phyloP scores from a whole-genome alignment of 2,888 invertebrate genomes.

The Morpho deidamia region DNA sequence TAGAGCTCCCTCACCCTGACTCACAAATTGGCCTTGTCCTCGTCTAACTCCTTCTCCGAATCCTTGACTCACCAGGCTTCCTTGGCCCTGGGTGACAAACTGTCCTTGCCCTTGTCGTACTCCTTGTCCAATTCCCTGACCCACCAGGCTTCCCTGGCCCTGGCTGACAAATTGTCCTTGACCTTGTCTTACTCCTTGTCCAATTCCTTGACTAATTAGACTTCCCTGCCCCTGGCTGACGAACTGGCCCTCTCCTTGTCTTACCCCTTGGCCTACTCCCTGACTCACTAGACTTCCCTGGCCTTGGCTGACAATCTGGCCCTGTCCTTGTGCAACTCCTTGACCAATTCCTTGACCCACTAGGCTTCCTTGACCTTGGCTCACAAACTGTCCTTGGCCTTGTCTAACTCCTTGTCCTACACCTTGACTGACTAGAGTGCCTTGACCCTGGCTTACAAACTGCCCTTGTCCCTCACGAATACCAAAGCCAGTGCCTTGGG shows the following conservation, averaged over 20 bases:
- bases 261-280: constrained; percentile 24
- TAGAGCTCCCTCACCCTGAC: constrained; percentile 28
- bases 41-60: constrained; percentile 25
- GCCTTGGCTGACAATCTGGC: constrained; percentile 24
- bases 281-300: constrained; percentile 19
- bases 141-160: constrained; percentile 20
- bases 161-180: constrained; percentile 24
- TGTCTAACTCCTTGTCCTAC: too few species aligned
- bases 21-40: constrained; percentile 31
- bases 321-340: too few species aligned
- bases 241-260: constrained; percentile 19
- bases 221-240: constrained; percentile 7
- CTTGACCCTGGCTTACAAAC: constrained; percentile 19
- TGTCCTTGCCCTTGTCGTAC: constrained; percentile 29
- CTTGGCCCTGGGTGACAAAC: constrained; percentile 18
- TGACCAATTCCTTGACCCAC: too few species aligned
- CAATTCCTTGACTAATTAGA: constrained; percentile 14
- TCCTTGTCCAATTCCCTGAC: constrained; percentile 36
- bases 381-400: too few species aligned
- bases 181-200: constrained; percentile 8
- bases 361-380: too few species aligned
- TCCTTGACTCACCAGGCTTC: constrained; percentile 3
- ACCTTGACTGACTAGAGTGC: constrained; percentile 29
- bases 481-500: constrained; percentile 1
- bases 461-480: constrained; percentile 14